Evolutionary conservation across 2,888 invertebrate genomes (phyloP), one percentile per base, ranked within the genome.

Genomic region (Pachliopta kotzebuea): DNA sequence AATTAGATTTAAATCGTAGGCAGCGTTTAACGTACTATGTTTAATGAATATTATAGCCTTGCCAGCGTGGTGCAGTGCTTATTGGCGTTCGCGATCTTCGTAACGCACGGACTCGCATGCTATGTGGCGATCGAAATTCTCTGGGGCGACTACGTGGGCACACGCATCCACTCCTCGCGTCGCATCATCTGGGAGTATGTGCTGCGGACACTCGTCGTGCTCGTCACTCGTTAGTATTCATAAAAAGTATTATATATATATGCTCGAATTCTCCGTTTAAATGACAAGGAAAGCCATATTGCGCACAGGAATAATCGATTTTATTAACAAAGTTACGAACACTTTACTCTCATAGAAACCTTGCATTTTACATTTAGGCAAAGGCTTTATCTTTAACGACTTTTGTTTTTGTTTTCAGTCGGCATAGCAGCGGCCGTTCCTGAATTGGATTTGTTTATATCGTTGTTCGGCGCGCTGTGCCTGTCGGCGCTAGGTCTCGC

Each of bases 81-180:
- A 75, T 83, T 96, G 57, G 96, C 96, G 0, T 86, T 96, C 69
- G 95, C 96, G 0, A 98, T 99, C 72, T 98, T 96, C 86, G 94
- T 98, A 62, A 97, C 98, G 0, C 99, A 99, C 82, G 96, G 96
- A 0, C 91, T 99, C 45, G 98, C 98, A 76, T 97, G 98, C 84
- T 99, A 98, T 85, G 99, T 99, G 2, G 98, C 99, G 9, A 95
- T 98, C 73, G 96, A 97, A 76, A 97, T 99, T 71, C 92, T 96
- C 56, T 98, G 98, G 97, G 97, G 96, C 75, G 94, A 95, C 64
- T 96, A 95, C 80, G 79, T 92, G 66, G 85, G 90, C 37, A 70
- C 71, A 49, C 86, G 96, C 11, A 85, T 93, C 57, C 93, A 94
- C 76, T 93, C 91, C 81, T 90, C 93, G 7, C 92, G 92, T 69